Conservation (phyloP, 2,113 vertebrate species). For the Pungitius pungitius region DNA sequence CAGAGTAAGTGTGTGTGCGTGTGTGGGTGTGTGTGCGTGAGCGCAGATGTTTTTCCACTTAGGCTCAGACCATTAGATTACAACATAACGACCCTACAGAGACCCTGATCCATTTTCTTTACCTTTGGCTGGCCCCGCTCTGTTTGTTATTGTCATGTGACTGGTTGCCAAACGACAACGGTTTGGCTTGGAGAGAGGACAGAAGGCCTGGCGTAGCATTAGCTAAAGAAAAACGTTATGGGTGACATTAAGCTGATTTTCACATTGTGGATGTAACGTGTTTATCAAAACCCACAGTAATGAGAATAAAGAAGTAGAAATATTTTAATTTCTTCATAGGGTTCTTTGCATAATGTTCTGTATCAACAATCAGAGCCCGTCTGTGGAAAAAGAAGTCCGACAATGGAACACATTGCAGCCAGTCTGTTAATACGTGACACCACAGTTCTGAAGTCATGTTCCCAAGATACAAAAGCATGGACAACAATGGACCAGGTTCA, state of each 20-base stretch:
- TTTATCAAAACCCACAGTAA: neutral
- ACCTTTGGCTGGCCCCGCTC: no score
- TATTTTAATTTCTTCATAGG: neutral
- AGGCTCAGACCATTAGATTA: neutral
- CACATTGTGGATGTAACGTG: neutral
- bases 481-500: neutral
- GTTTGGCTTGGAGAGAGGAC: no score
- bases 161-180: no score
- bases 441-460: neutral
- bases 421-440: neutral
- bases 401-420: no score
- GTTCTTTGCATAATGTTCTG: neutral
- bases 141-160: no score
- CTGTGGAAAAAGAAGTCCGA: neutral
- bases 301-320: neutral
- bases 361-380: neutral
- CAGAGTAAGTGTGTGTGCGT: constrained; percentile 85
- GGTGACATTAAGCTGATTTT: neutral
- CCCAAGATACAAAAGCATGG: neutral
- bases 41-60: neutral
- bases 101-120: no score
- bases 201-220: neutral
- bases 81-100: neutral
- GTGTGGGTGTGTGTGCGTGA: neutral
- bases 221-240: neutral